phyloP scores from a whole-genome alignment of 2,797 vertebrate species.

The Peromyscus attwateri region DNA sequence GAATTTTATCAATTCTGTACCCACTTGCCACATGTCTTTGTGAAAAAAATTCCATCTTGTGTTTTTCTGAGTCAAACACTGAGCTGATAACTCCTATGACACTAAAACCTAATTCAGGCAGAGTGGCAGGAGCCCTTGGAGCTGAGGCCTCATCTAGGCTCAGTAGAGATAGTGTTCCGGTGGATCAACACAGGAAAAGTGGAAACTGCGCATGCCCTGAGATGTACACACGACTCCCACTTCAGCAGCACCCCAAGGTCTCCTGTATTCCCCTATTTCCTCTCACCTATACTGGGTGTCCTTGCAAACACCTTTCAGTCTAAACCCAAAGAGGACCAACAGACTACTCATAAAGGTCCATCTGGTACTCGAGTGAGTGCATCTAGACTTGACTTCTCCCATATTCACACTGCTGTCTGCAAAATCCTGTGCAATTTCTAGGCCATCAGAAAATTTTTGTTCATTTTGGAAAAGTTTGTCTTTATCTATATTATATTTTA shows the following conservation, averaged over 20 bases:
- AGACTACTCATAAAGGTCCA: not conserved
- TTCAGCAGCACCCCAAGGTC: not conserved
- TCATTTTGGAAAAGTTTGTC: not conserved
- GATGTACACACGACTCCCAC: not conserved
- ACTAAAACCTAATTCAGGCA: not conserved
- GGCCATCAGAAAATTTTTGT: not conserved
- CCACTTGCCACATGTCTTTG: not conserved
- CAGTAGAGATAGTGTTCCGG: not conserved
- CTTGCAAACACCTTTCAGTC: not conserved
- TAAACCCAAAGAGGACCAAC: not conserved
- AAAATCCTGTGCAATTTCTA: not conserved
- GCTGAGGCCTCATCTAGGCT: not conserved
- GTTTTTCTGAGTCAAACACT: not conserved
- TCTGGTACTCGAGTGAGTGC: not conserved
- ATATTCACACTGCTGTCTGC: not conserved
- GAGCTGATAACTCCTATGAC: not conserved
- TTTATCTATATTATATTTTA: not conserved
- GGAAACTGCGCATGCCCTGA: not conserved
- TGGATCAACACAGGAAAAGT: not conserved
- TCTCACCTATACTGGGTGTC: too few species aligned
- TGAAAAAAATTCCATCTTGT: not conserved
- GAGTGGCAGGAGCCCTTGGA: not conserved
- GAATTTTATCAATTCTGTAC: constrained; percentile 22
- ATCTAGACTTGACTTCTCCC: not conserved
- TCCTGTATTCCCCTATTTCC: not conserved